Evolutionary conservation across 2,888 invertebrate species (phyloP).

Genomic region (Polydrusus pterygomalis): DNA sequence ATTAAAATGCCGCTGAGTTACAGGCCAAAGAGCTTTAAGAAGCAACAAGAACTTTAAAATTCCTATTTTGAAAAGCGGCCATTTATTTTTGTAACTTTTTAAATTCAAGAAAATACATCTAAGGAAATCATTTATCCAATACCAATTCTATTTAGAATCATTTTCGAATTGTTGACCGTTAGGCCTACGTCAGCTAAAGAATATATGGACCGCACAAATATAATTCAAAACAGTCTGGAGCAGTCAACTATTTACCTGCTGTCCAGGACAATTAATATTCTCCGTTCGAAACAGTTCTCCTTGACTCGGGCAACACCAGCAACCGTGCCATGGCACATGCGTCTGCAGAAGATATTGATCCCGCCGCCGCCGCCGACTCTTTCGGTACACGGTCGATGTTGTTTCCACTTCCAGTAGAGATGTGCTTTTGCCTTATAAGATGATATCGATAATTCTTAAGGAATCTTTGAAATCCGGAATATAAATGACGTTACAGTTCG

Average conservation of each 20-base stretch:
- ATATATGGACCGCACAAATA: not conserved
- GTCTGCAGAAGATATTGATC: conserved; percentile 39
- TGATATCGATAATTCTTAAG: not conserved
- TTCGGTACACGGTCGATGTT: conserved; percentile 28
- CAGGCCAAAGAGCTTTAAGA: no score
- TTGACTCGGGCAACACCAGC: conserved; percentile 6
- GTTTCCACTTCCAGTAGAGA: conserved; percentile 11
- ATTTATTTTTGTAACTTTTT: no score
- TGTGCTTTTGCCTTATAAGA: not conserved
- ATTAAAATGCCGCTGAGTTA: no score
- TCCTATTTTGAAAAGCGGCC: no score
- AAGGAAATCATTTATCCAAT: no score
- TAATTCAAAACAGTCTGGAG: conserved; percentile 1
- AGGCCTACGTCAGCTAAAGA: no score
- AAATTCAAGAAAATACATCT: no score
- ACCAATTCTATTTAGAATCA: no score
- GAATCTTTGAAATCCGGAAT: not conserved
- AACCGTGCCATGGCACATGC: conserved; percentile 30
- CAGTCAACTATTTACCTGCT: conserved; percentile 22
- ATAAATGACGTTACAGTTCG: no score
- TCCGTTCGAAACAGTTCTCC: conserved; percentile 15
- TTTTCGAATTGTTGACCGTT: no score
- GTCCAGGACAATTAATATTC: conserved; percentile 23
- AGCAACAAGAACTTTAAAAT: no score
- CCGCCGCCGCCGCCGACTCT: conserved; percentile 32